Base-by-base conservation (phyloP, 2,888 invertebrate species). In the Lydus trimaculatus region DNA sequence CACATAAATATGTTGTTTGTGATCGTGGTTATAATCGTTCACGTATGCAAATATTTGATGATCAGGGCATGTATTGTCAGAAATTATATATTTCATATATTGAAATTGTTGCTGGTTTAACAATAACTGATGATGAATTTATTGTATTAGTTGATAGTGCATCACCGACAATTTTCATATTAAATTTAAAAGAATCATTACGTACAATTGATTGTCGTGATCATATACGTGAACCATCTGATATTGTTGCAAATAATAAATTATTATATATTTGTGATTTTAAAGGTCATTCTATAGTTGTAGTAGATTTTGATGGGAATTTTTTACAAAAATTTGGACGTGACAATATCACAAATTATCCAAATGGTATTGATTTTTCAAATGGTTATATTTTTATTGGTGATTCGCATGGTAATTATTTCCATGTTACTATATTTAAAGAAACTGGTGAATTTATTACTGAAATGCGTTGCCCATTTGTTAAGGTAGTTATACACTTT, bases 201-300 rank as follows among this genome's bases (percentile, higher is more conserved):
- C 92, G 94, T 82, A 98, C 98, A 97, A 97, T 98, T 84, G 97
- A 98, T 86, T 98, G 98, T 87, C 96, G 96, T 83, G 95, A 96
- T 85, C 95, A 96, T 85, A 98, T 98, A 97, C 89, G 97, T 77
- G 98, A 98, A 85, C 98, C 98, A 17, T 97, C 97, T 61, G 98
- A 98, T 85, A 96, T 98, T 83, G 97, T 97, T 73, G 95, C 97
- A 81, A 93, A 93, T 86, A 96, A 43, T 17, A 7, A 4, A 17
- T 43, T 95, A 85, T 97, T 95, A 85, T 98, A 95, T 86, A 96
- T 98, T 69, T 98, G 98, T 86, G 98, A 98, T 87, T 98, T 98
- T 86, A 98, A 98, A 87, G 98, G 97, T 64, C 98, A 98, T 87
- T 97, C 96, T 85, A 97, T 98, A 64, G 97, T 97, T 23, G 97